Conservation (phyloP, 2,888 invertebrate species). For the Apodemia hepburni region DNA sequence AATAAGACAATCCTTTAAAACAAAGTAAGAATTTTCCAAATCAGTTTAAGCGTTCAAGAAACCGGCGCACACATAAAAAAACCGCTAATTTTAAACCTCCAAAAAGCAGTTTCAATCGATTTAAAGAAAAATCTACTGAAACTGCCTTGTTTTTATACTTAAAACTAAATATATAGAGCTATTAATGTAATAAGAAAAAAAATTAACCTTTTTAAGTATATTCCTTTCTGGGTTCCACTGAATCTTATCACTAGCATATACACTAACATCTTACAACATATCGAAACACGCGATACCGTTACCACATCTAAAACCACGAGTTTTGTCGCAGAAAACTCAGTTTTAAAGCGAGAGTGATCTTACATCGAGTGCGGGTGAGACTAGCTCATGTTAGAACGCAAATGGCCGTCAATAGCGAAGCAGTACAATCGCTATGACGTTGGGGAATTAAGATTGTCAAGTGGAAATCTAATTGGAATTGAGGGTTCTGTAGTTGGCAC, state of each 20-base stretch:
- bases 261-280: conserved; percentile 33
- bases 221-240: conserved; percentile 1
- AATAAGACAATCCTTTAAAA: no score
- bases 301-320: conserved; percentile 27
- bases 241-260: conserved; percentile 40
- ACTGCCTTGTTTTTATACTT: neutral
- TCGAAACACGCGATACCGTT: conserved; percentile 41
- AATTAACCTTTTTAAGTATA: neutral
- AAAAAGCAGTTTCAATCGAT: no score
- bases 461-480: conserved; percentile 17
- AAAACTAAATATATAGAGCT: neutral
- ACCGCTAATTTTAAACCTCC: no score
- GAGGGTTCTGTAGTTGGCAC: neutral
- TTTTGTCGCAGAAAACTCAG: conserved; percentile 39
- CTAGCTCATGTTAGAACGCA: conserved; percentile 60
- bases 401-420: conserved; percentile 54
- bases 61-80: no score
- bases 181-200: neutral
- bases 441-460: conserved; percentile 50
- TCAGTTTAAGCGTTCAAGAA: no score
- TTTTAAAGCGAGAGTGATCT: conserved; percentile 36
- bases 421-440: conserved; percentile 59
- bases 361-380: conserved; percentile 49
- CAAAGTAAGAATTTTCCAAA: no score
- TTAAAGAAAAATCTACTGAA: no score